Conservation (phyloP, 2,113 vertebrate species). For the Rhinoptilus africanus region DNA sequence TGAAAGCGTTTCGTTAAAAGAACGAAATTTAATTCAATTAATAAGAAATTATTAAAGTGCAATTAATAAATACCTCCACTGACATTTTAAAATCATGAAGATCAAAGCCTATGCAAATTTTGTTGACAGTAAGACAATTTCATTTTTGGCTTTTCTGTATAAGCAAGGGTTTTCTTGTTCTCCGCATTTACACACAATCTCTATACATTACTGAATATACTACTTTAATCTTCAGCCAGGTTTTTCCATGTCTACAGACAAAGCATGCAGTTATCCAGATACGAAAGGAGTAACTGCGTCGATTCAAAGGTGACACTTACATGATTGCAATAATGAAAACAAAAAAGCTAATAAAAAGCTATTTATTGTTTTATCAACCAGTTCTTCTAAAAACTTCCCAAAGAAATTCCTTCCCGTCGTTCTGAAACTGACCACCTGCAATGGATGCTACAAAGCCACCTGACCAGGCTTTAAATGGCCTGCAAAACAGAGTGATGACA, state of each 20-base stretch:
- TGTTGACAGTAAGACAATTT: neutral
- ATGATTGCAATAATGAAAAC: constrained; percentile 23
- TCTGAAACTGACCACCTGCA: neutral
- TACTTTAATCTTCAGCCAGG: constrained; percentile 23
- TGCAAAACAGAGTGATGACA: neutral
- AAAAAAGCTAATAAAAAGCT: constrained; percentile 45
- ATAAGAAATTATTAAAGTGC: neutral
- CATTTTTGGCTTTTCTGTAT: neutral
- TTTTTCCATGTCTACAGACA: neutral
- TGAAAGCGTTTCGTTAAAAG: neutral
- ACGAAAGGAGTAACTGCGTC: neutral
- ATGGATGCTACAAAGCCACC: neutral
- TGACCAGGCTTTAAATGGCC: neutral
- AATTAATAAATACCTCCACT: neutral
- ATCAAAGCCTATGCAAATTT: neutral
- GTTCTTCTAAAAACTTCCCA: constrained; percentile 11
- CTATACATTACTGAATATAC: neutral
- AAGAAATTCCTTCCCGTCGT: neutral
- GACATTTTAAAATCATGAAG: neutral
- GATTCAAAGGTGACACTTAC: constrained; percentile 23
- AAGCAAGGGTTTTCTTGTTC: neutral
- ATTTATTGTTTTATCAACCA: constrained; percentile 31
- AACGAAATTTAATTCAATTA: neutral
- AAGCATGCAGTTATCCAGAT: constrained; percentile 3
- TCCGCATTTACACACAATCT: neutral